These are phyloP conservation scores for Diploscapter pachys DNA, from an alignment of 1,140 invertebrate genomes.

Conservation along the genomic window DNA sequence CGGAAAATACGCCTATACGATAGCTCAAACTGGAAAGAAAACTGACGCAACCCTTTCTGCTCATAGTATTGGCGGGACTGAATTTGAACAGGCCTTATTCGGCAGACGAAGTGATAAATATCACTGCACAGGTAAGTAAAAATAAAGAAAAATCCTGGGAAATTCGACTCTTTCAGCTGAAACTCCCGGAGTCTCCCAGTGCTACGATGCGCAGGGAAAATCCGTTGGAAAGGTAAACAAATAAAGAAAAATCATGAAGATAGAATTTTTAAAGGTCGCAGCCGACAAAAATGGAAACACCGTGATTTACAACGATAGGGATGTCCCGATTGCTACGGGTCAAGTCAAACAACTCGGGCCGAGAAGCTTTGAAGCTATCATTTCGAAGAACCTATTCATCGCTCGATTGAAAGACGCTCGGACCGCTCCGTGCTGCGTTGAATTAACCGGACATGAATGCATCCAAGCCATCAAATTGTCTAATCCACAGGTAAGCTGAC, in stretches of 20 bases:
- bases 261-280: slow-evolving; percentile 38
- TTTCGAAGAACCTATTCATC: slow-evolving; percentile 57
- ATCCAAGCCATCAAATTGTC: slow-evolving; percentile 46
- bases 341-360: slow-evolving; percentile 48
- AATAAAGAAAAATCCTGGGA: background rate
- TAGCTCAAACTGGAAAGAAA: slow-evolving; percentile 50
- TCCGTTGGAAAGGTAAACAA: slow-evolving; percentile 46
- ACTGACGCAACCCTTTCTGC: slow-evolving; percentile 54
- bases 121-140: slow-evolving; percentile 48
- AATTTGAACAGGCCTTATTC: slow-evolving; percentile 50
- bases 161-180: slow-evolving; percentile 43
- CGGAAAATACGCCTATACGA: slow-evolving; percentile 55
- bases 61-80: slow-evolving; percentile 35
- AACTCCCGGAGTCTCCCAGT: slow-evolving; percentile 57
- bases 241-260: background rate
- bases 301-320: slow-evolving; percentile 58
- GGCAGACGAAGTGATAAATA: slow-evolving; percentile 57
- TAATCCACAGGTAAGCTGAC: slow-evolving; percentile 23
- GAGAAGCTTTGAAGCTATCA: slow-evolving; percentile 53
- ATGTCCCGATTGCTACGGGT: slow-evolving; percentile 57
- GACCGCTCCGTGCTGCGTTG: slow-evolving; percentile 48
- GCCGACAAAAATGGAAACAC: slow-evolving; percentile 59
- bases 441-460: slow-evolving; percentile 54
- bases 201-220: slow-evolving; percentile 54
- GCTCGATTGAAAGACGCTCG: slow-evolving; percentile 55